phyloP scores from a whole-genome alignment of 2,888 invertebrate genomes.

The Coremacera marginata region DNA sequence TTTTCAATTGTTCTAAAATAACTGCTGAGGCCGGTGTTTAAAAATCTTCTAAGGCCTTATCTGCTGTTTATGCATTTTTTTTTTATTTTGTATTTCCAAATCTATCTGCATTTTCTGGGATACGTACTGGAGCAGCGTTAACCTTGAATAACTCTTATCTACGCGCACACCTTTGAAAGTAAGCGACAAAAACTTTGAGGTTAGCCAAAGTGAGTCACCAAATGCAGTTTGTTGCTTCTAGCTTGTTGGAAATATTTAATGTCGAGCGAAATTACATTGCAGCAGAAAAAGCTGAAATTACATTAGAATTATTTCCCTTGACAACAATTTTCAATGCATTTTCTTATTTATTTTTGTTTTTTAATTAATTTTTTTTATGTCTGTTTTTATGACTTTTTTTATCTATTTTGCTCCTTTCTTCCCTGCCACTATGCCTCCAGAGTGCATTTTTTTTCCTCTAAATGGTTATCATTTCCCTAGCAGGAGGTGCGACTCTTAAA shows the following conservation, averaged over 20 bases:
- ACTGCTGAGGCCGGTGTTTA: too few relatives aligned
- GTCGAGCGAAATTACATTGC: background rate
- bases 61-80: too few relatives aligned
- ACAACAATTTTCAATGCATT: slow-evolving; percentile 10
- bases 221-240: background rate
- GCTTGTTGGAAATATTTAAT: background rate
- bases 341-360: background rate
- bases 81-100: too few relatives aligned
- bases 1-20: too few relatives aligned
- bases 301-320: slow-evolving; percentile 32
- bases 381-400: slow-evolving; percentile 9
- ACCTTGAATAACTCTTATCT: too few relatives aligned
- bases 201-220: background rate
- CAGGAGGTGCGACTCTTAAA: slow-evolving; percentile 26
- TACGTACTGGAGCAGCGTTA: too few relatives aligned
- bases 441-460: slow-evolving; percentile 16
- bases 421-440: background rate
- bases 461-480: slow-evolving; percentile 29
- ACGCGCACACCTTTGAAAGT: too few relatives aligned
- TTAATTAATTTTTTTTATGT: slow-evolving; percentile 16
- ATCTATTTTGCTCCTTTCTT: background rate
- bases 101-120: too few relatives aligned
- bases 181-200: too few relatives aligned
- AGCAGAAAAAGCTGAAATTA: background rate
- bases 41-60: too few relatives aligned